These are phyloP conservation scores for Platysternon megacephalum DNA, from an alignment of 2,113 vertebrate species.

Conservation along the genomic window DNA sequence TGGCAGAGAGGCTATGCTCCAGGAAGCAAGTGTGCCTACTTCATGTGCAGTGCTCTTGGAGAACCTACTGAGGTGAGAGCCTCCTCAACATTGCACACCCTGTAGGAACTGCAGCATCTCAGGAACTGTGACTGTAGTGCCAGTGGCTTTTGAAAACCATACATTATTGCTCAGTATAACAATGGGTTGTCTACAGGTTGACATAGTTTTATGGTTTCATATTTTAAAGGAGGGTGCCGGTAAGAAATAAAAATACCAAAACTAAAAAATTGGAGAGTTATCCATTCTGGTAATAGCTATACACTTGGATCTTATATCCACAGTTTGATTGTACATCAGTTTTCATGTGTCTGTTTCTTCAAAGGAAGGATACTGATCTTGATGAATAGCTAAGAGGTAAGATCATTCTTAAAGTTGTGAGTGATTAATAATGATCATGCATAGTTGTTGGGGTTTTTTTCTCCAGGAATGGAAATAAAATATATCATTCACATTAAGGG, in stretches of 20 bases:
- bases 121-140: neutral
- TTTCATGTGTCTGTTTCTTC: slow-evolving; percentile 71
- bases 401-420: slow-evolving; percentile 89
- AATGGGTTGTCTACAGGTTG: neutral
- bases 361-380: slow-evolving; percentile 79
- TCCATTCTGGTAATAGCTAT: slow-evolving; percentile 31
- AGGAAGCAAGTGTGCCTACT: neutral
- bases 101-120: neutral
- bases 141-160: neutral
- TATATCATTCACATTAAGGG: slow-evolving; percentile 89
- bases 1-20: neutral
- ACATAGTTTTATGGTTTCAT: slow-evolving; percentile 2
- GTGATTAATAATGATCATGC: slow-evolving; percentile 90
- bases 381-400: slow-evolving; percentile 86
- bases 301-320: slow-evolving; percentile 10
- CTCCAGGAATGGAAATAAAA: slow-evolving; percentile 92
- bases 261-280: slow-evolving; percentile 29
- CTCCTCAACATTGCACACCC: neutral
- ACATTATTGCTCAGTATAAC: neutral
- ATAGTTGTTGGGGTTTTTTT: slow-evolving; percentile 78
- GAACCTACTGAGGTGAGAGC: neutral
- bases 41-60: neutral
- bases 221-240: neutral
- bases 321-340: slow-evolving; percentile 52
- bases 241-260: neutral